Conservation (phyloP, 2,113 vertebrate species). For the Danio rerio region GRCz12tu NC_133176.1:610501-611000, state of each 20-base stretch:
- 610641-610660: slow-evolving; percentile 14
- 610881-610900: neutral
- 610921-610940: neutral
- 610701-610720: slow-evolving; percentile 42
- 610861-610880: slow-evolving; percentile 35
- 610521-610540: too few relatives aligned
- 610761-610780: slow-evolving; percentile 26
- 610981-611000: too few relatives aligned
- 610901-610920: neutral
- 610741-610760: neutral
- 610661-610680: neutral
- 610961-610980: too few relatives aligned
- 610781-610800: slow-evolving; percentile 53
- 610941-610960: neutral
- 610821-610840: neutral
- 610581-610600: too few relatives aligned
- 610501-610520: too few relatives aligned
- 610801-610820: slow-evolving; percentile 22
- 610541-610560: too few relatives aligned
- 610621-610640: slow-evolving; percentile 6
- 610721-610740: slow-evolving; percentile 54
- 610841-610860: slow-evolving; percentile 14
- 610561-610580: too few relatives aligned
- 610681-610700: slow-evolving; percentile 24
- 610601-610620: neutral